Base-by-base conservation (phyloP, 2,888 invertebrate genomes). In the Falcaria lacertinaria region DNA sequence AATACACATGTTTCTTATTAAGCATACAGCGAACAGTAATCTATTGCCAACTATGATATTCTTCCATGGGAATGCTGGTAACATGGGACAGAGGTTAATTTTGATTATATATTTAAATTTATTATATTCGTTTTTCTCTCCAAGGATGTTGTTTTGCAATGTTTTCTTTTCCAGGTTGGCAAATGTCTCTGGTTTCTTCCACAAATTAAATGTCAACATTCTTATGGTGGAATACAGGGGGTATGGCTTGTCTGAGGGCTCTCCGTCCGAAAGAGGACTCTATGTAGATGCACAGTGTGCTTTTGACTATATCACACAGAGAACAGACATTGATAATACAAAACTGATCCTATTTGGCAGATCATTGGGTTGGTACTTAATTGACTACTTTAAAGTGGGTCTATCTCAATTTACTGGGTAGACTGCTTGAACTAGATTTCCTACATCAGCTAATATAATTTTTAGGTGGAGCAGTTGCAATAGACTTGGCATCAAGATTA, bases 41-140 rank as follows among this genome's bases (percentile, higher is more conserved):
- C 90, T 91, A 64, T 93, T 92, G 41, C 96, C 97, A 0, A 98
- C 98, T 7, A 89, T 98, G 69, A 85, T 98, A 40, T 97, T 96
- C 82, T 93, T 98, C 54, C 98, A 98, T 89, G 98, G 98, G 4
- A 98, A 98, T 91, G 98, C 98, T 41, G 98, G 98, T 11, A 98
- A 98, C 75, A 96, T 98, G 92, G 98, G 98, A 0, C 98, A 98
- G 74, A 93, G 95, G 93, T 93, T 51, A 61, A 62, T n/a, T n/a
- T n/a, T n/a, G n/a, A n/a, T n/a, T n/a, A n/a, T 48, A 3, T 7
- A 32, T 8, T 25, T 38, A 15, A 15, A 39, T 13, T 41, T 6
- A 19, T 19, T 19, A 19, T 19, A 19, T 6, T 4, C 19, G 6
- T 19, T 4, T 19, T 25, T 1, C 7, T 25, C 4, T 14, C 17